phyloP scores from a whole-genome alignment of 2,113 vertebrate genomes.

The Hassar affinis region DNA sequence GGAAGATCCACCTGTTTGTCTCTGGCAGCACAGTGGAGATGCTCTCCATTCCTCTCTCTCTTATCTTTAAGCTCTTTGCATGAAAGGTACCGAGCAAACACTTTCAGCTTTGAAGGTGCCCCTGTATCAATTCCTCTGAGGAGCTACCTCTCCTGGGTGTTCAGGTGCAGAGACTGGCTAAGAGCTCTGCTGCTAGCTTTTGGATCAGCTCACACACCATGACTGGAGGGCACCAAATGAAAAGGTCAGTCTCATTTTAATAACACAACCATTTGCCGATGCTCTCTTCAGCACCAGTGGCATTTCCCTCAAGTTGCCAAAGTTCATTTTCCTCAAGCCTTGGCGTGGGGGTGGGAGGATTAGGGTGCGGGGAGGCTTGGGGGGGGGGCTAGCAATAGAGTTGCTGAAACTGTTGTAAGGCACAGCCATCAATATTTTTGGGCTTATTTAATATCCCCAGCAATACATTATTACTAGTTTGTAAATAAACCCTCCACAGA shows the following conservation, averaged over 20 bases:
- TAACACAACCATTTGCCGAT: slow-evolving; percentile 69
- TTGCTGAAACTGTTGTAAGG: slow-evolving; percentile 57
- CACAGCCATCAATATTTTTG: slow-evolving; percentile 62
- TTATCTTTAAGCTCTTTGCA: slow-evolving; percentile 62
- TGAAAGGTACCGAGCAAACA: slow-evolving; percentile 55
- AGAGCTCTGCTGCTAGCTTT: slow-evolving; percentile 24
- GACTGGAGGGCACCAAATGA: slow-evolving; percentile 47
- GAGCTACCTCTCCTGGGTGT: slow-evolving; percentile 36
- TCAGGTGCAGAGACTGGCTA: slow-evolving; percentile 3
- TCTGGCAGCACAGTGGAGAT: slow-evolving; percentile 36
- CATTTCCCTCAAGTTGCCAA: slow-evolving; percentile 59
- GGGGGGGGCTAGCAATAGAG: slow-evolving; percentile 49
- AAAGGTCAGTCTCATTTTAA: slow-evolving; percentile 65
- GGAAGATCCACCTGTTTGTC: slow-evolving; percentile 53
- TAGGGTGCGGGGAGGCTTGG: too few relatives aligned
- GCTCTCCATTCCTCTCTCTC: slow-evolving; percentile 56
- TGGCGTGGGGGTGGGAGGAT: too few relatives aligned
- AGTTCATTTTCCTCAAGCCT: slow-evolving; percentile 54
- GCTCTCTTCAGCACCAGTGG: slow-evolving; percentile 55
- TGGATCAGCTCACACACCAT: slow-evolving; percentile 14
- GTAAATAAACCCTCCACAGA: slow-evolving; percentile 57
- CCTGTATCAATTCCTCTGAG: slow-evolving; percentile 43
- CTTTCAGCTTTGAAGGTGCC: slow-evolving; percentile 46
- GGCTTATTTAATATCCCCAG: slow-evolving; percentile 64
- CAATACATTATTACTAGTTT: slow-evolving; percentile 50